phyloP scores from a whole-genome alignment of 2,113 vertebrate species.

The Picathartes gymnocephalus region DNA sequence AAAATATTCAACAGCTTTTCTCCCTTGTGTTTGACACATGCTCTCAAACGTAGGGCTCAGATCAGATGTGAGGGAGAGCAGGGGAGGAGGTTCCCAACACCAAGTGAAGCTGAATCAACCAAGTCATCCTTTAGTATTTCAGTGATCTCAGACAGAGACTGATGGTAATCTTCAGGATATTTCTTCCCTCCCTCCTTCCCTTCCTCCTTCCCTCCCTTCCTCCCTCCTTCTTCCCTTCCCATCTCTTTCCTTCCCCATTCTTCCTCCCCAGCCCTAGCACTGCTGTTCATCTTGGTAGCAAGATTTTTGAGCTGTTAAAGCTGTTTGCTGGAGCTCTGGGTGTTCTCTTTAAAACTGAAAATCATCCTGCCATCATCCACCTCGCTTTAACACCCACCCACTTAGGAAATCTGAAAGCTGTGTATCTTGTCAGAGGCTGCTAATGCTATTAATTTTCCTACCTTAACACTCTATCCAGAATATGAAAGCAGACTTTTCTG shows the following conservation, averaged over 20 bases:
- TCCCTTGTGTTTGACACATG: neutral
- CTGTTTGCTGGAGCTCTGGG: neutral
- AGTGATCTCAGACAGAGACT: neutral
- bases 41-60: neutral
- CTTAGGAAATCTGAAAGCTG: conserved; percentile 35
- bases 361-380: conserved; percentile 9
- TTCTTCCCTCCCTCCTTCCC: neutral
- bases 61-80: neutral
- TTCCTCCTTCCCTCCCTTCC: neutral
- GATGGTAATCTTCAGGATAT: neutral
- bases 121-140: conserved; percentile 29
- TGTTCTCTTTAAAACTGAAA: conserved; percentile 17
- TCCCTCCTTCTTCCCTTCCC: neutral
- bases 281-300: neutral
- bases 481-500: conserved; percentile 7
- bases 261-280: neutral
- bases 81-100: neutral
- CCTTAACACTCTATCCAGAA: neutral
- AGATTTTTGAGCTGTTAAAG: neutral
- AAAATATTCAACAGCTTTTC: conserved; percentile 1
- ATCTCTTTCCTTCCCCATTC: neutral
- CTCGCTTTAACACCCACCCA: conserved; percentile 31
- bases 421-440: neutral
- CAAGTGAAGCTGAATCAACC: neutral
- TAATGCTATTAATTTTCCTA: conserved; percentile 30